Evolutionary conservation across 1,140 invertebrate genomes (phyloP), one percentile per base, ranked within the genome.

Genomic region (Pogonus chalceus): DNA sequence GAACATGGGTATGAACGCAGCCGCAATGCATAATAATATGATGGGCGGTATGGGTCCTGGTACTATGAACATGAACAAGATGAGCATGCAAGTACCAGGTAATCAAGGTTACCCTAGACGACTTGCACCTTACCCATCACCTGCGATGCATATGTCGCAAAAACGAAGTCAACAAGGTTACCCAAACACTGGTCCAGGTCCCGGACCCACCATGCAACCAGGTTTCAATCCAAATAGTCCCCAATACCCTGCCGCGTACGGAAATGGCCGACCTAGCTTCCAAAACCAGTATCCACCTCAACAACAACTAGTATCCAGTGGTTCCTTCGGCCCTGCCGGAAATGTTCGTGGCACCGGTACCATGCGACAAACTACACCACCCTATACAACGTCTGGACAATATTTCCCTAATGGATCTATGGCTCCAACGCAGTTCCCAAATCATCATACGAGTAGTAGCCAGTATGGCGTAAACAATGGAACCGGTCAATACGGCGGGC

Each of bases 121-220:
- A 62, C 75, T 88, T 69, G 76, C 85, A 20, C 88, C 88, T 0
- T 92, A 90, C 71, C 87, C 88, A 1, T 80, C 79, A 49, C 84
- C 87, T 4, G 79, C 81, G 21, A 86, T 89, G 81, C 83, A 90
- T 63, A 87, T 88, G 79, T 77, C 79, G 23, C 87, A 90, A 62
- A 88, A 91, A 65, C 77, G 86, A 55, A 73, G 72, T 47, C 67
- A 69, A 52, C 70, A 72, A 35, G 57, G 67, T 21, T 76, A 76
- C 66, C 58, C 72, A 62, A 71, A 62, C 61, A 61, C 56, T 39
- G 66, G 55, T 57, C 65, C 66, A 55, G 69, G 58, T 37, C 62
- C 52, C 56, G 65, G 63, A 51, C 62, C 65, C n/a, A 65, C 62
- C 22, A 69, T 75, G 70, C 76, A 79, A 67, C 74, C 74, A 49